phyloP scores from a whole-genome alignment of 2,113 vertebrate genomes.

The Oriolus oriolus region DNA sequence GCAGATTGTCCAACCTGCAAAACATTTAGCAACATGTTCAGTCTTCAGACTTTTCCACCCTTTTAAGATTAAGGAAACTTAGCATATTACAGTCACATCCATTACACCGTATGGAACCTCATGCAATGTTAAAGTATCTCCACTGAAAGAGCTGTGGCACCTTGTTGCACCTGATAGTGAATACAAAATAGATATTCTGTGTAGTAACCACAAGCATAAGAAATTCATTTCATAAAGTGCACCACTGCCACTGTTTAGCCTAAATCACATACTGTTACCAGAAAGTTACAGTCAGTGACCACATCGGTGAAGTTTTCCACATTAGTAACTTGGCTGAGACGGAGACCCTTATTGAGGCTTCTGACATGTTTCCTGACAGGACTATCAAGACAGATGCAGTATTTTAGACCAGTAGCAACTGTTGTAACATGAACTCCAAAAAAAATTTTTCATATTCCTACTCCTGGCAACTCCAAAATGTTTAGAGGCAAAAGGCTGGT shows the following conservation, averaged over 20 bases:
- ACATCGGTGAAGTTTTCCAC: neutral
- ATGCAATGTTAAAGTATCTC: neutral
- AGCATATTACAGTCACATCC: neutral
- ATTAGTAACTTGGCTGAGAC: neutral
- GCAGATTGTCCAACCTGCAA: constrained; percentile 97
- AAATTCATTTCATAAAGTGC: neutral
- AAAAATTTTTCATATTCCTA: neutral
- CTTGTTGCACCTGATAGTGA: neutral
- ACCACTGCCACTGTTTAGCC: neutral
- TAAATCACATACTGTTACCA: neutral
- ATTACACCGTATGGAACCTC: neutral
- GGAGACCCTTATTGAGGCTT: neutral
- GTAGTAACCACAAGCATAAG: neutral
- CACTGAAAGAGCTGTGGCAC: neutral
- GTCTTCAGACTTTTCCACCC: constrained; percentile 37
- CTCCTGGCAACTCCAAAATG: neutral
- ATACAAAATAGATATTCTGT: neutral
- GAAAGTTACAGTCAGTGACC: neutral
- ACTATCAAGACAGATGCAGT: neutral
- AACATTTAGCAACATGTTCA: constrained; percentile 76
- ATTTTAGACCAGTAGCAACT: neutral
- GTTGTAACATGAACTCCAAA: neutral
- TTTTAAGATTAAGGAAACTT: constrained; percentile 8
- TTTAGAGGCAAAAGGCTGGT: neutral
- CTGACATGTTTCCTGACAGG: neutral